phyloP scores from a whole-genome alignment of 2,888 invertebrate genomes.

The Frankliniella intonsa region DNA sequence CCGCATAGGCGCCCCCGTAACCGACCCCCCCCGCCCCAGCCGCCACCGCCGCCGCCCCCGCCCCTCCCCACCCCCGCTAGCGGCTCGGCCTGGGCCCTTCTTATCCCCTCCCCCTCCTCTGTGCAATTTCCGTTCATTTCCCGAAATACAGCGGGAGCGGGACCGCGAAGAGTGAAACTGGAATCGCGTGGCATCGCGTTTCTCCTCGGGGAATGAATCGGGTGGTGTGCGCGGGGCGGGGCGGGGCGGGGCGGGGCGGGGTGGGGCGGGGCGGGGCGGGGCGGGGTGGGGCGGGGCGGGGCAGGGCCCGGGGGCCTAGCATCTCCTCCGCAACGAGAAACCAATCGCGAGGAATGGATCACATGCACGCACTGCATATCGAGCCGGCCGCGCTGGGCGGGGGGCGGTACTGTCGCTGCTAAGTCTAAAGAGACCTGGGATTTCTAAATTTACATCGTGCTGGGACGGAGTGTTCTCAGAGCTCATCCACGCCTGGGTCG shows the following conservation, averaged over 20 bases:
- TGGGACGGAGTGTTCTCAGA: background rate
- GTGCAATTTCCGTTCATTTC: background rate
- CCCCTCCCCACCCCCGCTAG: too few species aligned
- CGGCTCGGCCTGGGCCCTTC: too few species aligned
- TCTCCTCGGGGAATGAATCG: slow-evolving; percentile 15
- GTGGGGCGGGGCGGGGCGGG: slow-evolving; percentile 28
- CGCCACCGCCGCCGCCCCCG: too few species aligned
- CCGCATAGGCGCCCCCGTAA: background rate
- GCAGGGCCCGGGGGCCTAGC: slow-evolving; percentile 27
- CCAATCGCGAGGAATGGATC: background rate
- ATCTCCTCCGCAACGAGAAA: background rate
- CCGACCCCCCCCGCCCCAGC: background rate
- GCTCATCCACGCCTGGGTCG: background rate
- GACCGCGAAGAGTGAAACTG: background rate
- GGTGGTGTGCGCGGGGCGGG: slow-evolving; percentile 23
- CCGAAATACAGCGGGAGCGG: background rate
- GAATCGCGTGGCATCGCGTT: background rate
- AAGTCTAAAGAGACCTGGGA: background rate
- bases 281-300: background rate
- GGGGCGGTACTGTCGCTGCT: background rate
- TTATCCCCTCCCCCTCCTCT: background rate
- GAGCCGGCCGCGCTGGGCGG: background rate
- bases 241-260: background rate
- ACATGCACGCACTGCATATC: slow-evolving; percentile 13
- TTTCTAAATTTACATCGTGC: background rate